Percentiles rank a stretch among this genome's conserved stretches.
phyloP scores from a whole-genome alignment of 2,888 invertebrate genomes.

The Eristalinus sepulchralis region DNA sequence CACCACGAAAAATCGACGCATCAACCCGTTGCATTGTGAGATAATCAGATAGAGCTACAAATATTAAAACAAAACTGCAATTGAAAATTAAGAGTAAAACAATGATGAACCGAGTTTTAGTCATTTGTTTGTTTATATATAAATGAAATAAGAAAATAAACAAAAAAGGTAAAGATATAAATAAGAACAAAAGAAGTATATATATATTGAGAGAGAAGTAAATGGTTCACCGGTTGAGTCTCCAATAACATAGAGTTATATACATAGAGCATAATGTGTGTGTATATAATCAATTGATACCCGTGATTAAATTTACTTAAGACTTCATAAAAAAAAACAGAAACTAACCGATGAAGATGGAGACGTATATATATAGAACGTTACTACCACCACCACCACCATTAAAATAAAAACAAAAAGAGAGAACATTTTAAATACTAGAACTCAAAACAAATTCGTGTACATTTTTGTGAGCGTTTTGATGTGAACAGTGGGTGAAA shows the following conservation, averaged over 20 bases:
- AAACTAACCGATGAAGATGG: background rate
- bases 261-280: constrained; percentile 52
- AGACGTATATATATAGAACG: constrained; percentile 32
- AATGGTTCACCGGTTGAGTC: constrained; percentile 66
- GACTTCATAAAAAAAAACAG: constrained; percentile 42
- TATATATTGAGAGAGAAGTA: constrained; percentile 44
- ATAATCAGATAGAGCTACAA: constrained; percentile 68
- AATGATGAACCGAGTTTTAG: constrained; percentile 67
- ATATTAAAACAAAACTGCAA: constrained; percentile 29
- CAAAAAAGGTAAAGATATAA: background rate
- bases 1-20: constrained; percentile 43
- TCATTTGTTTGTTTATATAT: constrained; percentile 66
- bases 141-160: constrained; percentile 13
- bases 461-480: constrained; percentile 67
- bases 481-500: constrained; percentile 59
- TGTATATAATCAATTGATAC: constrained; percentile 65
- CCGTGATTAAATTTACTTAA: constrained; percentile 71
- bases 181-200: constrained; percentile 42
- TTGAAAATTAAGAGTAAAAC: constrained; percentile 40
- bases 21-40: constrained; percentile 60
- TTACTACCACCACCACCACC: constrained; percentile 39
- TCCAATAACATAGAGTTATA: constrained; percentile 64
- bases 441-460: constrained; percentile 60
- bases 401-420: background rate
- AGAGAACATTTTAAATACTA: constrained; percentile 9